Percentiles rank a stretch among this genome's conserved stretches.
Conservation (phyloP, 2,888 invertebrate species). For the Aricia artaxerxes region DNA sequence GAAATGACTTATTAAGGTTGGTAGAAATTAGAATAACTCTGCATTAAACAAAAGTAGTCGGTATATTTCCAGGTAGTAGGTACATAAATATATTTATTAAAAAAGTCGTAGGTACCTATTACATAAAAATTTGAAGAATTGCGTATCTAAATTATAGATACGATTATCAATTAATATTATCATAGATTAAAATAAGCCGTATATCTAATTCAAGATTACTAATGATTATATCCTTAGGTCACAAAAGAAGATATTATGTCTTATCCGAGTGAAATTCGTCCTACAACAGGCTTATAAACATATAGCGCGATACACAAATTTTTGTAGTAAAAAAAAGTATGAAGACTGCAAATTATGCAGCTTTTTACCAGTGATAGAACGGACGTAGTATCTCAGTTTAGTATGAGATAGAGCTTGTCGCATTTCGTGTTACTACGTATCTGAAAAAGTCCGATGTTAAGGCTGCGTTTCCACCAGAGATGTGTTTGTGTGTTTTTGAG, state of each 20-base stretch:
- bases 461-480: too few species aligned
- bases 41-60: not conserved
- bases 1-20: too few species aligned
- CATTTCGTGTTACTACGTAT: too few species aligned
- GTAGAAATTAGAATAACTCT: not conserved
- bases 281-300: too few species aligned
- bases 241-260: not conserved
- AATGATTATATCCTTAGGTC: not conserved
- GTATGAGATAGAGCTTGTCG: too few species aligned
- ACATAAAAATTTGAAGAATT: not conserved
- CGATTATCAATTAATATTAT: constrained; percentile 14
- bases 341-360: too few species aligned
- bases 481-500: too few species aligned
- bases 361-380: too few species aligned
- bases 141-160: not conserved
- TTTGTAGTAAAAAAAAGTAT: too few species aligned
- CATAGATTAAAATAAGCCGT: constrained; percentile 17
- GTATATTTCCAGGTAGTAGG: not conserved
- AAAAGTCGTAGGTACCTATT: not conserved
- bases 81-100: not conserved
- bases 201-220: constrained; percentile 2
- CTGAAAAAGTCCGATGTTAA: too few species aligned
- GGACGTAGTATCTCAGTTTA: too few species aligned
- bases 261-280: not conserved
- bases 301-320: too few species aligned